These are phyloP conservation scores for Babyrousa celebensis DNA, from an alignment of 2,797 vertebrate genomes.

Conservation along the genomic window DNA sequence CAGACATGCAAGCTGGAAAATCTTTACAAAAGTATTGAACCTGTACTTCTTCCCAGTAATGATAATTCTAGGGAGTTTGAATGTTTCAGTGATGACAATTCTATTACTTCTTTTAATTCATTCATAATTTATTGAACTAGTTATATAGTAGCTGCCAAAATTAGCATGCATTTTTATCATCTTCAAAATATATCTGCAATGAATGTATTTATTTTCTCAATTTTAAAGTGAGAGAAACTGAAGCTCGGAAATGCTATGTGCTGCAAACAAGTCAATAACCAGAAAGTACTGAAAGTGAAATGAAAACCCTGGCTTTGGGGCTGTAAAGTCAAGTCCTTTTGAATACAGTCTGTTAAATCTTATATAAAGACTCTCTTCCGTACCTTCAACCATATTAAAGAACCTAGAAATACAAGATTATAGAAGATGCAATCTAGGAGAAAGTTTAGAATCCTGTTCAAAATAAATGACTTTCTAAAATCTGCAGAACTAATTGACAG, in stretches of 20 bases:
- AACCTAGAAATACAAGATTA: background rate
- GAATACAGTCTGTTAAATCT: background rate
- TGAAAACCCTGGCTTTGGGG: background rate
- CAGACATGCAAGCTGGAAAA: background rate
- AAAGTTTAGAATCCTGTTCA: background rate
- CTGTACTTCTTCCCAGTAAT: background rate
- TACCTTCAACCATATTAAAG: background rate
- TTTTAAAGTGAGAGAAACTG: background rate
- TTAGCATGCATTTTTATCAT: background rate
- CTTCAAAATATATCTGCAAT: background rate
- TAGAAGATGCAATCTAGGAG: background rate
- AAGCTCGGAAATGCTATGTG: background rate
- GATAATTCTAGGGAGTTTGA: background rate
- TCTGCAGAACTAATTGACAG: background rate
- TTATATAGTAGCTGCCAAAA: background rate
- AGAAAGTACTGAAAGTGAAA: background rate
- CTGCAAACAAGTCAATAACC: background rate
- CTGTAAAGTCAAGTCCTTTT: background rate
- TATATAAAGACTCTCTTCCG: background rate
- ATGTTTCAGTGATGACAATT: background rate
- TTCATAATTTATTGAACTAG: background rate
- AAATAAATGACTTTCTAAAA: constrained; percentile 36
- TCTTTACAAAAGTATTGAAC: background rate
- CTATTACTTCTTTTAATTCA: background rate
- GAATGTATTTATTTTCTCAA: background rate